Base-by-base conservation (phyloP, 2,113 vertebrate species). In the human region DNA sequence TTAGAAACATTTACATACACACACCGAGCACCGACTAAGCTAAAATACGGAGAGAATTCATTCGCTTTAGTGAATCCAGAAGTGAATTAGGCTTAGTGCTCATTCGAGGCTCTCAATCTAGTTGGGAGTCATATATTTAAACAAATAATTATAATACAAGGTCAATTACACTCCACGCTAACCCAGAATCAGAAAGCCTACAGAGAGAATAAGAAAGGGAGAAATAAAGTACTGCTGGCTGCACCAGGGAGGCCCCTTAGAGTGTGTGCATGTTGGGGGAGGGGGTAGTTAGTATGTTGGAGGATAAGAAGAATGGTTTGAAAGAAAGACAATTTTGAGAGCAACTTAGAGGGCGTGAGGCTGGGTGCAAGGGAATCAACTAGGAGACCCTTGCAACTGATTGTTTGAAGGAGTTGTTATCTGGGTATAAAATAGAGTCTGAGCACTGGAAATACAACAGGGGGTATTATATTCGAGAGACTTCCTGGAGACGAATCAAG, bases 231-330 rank as follows among this genome's bases (percentile, higher is more conserved):
- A 32, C 20, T 2, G 18, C 8, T 8, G 0, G 11, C 7, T 14
- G 35, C 12, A 10, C 10, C 23, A 7, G 5, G 43, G 22, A 68
- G 48, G 25, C 23, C 38, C 7, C 30, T 1, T 40, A 13, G 27
- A 11, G 7, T 0, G 0, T 30, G 27, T 78, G 27, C 30, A 0
- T 78, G 25, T 30, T 72, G 70, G 18, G 70, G 40, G 35, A 5
- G 6, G 1, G 1, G 4, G 5, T 57, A 13, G 25, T 22, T 6
- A 27, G 52, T 27, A 1, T 9, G 0, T 6, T 4, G 0, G 66
- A 48, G 27, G 30, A 25, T 10, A 25, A 17, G 43, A 40, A 50
- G 68, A 48, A 16, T 10, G 22, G 4, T 16, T 22, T 5, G 27
- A 68, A 55, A 48, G 81, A 18, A 40, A 52, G 87, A 27, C 14